A percentile compares a stretch with the other conserved stretches of the same genome.
These are phyloP conservation scores for Empis stercorea DNA, from an alignment of 2,888 invertebrate species.

Conservation along the genomic window DNA sequence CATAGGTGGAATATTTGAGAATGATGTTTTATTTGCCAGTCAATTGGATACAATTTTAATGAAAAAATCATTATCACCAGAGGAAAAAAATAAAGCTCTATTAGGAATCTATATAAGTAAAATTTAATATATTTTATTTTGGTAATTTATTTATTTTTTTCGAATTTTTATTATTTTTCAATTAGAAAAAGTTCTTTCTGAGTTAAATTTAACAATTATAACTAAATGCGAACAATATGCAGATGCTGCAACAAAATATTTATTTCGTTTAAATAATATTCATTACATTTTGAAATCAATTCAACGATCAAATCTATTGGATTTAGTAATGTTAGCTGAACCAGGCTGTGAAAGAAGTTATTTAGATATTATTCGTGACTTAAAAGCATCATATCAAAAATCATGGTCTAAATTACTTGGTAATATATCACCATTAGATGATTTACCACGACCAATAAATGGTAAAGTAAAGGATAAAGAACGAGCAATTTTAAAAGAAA, in stretches of 20 bases:
- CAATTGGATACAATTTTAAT: constrained; percentile 40
- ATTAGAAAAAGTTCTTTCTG: constrained; percentile 76
- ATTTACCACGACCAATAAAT: constrained; percentile 49
- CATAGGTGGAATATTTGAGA: constrained; percentile 49
- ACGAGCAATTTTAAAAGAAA: constrained; percentile 72
- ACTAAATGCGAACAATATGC: constrained; percentile 87
- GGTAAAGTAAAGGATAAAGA: constrained; percentile 77
- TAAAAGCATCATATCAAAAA: constrained; percentile 45
- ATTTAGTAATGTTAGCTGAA: constrained; percentile 67
- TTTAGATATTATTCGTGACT: constrained; percentile 71
- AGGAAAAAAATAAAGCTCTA: constrained; percentile 49
- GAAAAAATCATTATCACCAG: constrained; percentile 35
- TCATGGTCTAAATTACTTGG: constrained; percentile 76
- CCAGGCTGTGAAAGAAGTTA: constrained; percentile 78
- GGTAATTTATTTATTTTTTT: not conserved
- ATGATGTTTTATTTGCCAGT: constrained; percentile 44
- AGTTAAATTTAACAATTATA: constrained; percentile 76
- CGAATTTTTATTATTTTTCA: constrained; percentile 9
- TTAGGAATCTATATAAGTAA: constrained; percentile 74
- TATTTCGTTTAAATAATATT: constrained; percentile 89
- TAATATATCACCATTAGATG: constrained; percentile 56
- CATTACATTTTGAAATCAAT: constrained; percentile 89
- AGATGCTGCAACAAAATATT: constrained; percentile 71
- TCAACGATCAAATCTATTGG: constrained; percentile 70
- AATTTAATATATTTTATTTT: constrained; percentile 22